A percentile compares a stretch with the other conserved stretches of the same genome.
Evolutionary conservation across 1,140 invertebrate genomes (phyloP).

Genomic region (Aricia agestis): DNA sequence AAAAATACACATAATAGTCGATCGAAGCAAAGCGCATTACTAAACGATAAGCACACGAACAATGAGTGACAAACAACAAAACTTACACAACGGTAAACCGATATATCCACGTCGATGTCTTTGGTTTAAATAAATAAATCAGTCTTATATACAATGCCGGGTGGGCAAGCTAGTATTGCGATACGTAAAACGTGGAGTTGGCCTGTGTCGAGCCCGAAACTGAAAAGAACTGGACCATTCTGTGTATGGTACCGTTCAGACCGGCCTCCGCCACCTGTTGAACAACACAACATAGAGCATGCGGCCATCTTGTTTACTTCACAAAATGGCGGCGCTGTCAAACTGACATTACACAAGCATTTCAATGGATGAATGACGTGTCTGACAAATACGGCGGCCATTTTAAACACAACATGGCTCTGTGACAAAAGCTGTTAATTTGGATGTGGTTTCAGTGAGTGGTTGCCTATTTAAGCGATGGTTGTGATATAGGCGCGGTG

Average conservation of each 20-base stretch:
- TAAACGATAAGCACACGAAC: conserved; percentile 70
- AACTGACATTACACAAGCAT: not conserved
- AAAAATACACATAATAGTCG: conserved; percentile 39
- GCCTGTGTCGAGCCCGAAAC: conserved; percentile 76
- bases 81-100: conserved; percentile 70
- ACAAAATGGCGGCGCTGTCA: conserved; percentile 40
- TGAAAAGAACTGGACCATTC: conserved; percentile 78
- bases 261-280: conserved; percentile 77
- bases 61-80: conserved; percentile 73
- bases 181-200: conserved; percentile 79
- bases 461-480: conserved; percentile 2
- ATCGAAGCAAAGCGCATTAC: conserved; percentile 68
- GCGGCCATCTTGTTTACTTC: conserved; percentile 49
- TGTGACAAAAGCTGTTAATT: not conserved
- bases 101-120: conserved; percentile 64
- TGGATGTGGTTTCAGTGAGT: conserved; percentile 9
- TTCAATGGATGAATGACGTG: not conserved
- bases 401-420: conserved; percentile 26
- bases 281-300: conserved; percentile 72
- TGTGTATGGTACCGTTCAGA: conserved; percentile 77
- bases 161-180: conserved; percentile 68
- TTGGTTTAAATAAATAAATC: conserved; percentile 68
- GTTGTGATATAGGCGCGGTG: not conserved
- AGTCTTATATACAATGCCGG: conserved; percentile 70
- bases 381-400: not conserved